Percentiles rank a stretch among this genome's conserved stretches.
phyloP scores from a whole-genome alignment of 2,113 vertebrate genomes.

The Neolamprologus toae region DNA sequence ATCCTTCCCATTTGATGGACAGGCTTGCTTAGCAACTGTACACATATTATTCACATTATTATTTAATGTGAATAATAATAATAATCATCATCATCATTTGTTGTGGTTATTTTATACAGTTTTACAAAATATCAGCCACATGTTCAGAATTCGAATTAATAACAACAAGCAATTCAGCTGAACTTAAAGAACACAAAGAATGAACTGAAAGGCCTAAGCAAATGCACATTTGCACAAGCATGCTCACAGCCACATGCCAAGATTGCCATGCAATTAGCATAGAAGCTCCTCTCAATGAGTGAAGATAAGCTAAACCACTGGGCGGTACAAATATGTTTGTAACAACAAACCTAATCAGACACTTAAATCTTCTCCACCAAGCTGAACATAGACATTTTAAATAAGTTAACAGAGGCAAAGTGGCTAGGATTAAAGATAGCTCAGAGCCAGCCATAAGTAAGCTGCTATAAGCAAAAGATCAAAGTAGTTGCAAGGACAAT shows the following conservation, averaged over 20 bases:
- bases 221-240: background rate
- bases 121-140: background rate
- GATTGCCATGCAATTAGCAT: background rate
- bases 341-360: background rate
- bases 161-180: background rate
- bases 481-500: background rate
- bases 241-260: background rate
- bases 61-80: background rate
- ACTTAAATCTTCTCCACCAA: background rate
- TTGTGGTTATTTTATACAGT: background rate
- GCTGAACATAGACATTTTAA: background rate
- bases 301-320: background rate
- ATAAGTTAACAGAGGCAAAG: background rate
- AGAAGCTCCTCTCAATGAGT: background rate
- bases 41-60: background rate
- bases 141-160: background rate
- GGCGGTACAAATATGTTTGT: background rate
- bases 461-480: background rate
- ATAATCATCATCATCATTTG: background rate
- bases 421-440: background rate
- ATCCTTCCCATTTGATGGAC: background rate
- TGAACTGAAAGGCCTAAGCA: background rate
- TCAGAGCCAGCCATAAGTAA: background rate
- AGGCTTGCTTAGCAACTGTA: background rate
- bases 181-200: background rate